Evolutionary conservation across 2,797 vertebrate genomes (phyloP).

Genomic region (Diplodus sargus): DNA sequence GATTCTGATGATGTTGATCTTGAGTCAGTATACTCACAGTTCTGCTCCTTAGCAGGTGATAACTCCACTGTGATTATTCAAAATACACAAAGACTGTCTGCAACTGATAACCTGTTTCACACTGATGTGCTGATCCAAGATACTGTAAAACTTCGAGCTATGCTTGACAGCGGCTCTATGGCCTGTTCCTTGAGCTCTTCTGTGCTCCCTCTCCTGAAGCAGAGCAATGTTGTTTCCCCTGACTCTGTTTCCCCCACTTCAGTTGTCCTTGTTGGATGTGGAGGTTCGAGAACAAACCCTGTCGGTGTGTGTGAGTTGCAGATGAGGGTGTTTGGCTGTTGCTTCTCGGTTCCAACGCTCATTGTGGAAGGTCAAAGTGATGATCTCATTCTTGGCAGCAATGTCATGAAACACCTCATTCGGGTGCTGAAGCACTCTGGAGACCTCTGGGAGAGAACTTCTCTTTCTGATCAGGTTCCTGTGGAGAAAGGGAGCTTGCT

Average conservation of each 20-base stretch:
- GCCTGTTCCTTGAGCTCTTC: constrained; percentile 30
- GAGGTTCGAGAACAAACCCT: background rate
- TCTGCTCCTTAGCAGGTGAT: background rate
- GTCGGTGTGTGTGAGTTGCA: background rate
- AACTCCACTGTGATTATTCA: constrained; percentile 26
- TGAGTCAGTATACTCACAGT: constrained; percentile 7
- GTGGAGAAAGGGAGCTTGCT: background rate
- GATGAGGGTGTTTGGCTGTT: background rate
- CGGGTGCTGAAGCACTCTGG: background rate
- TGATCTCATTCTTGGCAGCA: constrained; percentile 1
- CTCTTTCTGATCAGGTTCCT: background rate
- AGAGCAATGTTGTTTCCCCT: constrained; percentile 8
- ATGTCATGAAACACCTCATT: constrained; percentile 1
- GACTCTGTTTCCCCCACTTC: constrained; percentile 6
- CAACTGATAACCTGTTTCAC: constrained; percentile 36
- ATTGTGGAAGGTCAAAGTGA: background rate
- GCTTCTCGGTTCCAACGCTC: background rate
- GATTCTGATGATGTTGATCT: constrained; percentile 1
- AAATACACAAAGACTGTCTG: constrained; percentile 32
- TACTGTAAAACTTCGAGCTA: constrained; percentile 7
- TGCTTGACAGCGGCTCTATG: constrained; percentile 51
- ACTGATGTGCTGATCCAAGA: constrained; percentile 18
- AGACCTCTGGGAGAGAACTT: background rate
- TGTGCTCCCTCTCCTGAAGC: background rate
- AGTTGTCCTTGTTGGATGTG: constrained; percentile 29